Evolutionary conservation across 1,140 invertebrate genomes (phyloP).

Genomic region (Colletes latitarsis): DNA sequence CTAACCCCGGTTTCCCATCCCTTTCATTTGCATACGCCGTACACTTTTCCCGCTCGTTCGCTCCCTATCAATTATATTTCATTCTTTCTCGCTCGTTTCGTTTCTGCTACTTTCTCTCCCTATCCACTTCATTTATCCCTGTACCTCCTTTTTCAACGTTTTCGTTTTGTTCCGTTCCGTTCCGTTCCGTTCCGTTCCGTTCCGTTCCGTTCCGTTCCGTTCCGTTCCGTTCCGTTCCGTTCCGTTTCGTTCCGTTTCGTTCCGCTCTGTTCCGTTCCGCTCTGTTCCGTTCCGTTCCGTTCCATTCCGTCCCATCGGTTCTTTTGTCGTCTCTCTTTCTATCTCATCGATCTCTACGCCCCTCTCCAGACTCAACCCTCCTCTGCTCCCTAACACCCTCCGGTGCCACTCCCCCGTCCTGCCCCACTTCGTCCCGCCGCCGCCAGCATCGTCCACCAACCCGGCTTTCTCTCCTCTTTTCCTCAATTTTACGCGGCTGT

Average conservation of each 20-base stretch:
- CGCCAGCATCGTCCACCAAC: no score
- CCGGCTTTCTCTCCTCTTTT: background rate
- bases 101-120: conserved; percentile 18
- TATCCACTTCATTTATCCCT: conserved; percentile 21
- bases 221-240: background rate
- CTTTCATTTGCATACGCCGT: conserved; percentile 29
- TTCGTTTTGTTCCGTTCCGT: no score
- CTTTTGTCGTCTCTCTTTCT: background rate
- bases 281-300: no score
- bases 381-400: no score
- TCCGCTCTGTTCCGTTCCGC: no score
- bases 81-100: conserved; percentile 18
- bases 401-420: background rate
- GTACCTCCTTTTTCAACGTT: background rate
- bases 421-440: background rate
- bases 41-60: background rate
- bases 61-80: conserved; percentile 44
- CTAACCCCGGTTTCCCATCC: background rate
- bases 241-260: no score
- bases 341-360: conserved; percentile 26
- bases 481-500: background rate
- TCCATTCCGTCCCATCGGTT: background rate
- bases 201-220: no score
- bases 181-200: no score
- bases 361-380: background rate